Conservation (phyloP, 1,140 invertebrate genomes). For the Onthophagus taurus region DNA sequence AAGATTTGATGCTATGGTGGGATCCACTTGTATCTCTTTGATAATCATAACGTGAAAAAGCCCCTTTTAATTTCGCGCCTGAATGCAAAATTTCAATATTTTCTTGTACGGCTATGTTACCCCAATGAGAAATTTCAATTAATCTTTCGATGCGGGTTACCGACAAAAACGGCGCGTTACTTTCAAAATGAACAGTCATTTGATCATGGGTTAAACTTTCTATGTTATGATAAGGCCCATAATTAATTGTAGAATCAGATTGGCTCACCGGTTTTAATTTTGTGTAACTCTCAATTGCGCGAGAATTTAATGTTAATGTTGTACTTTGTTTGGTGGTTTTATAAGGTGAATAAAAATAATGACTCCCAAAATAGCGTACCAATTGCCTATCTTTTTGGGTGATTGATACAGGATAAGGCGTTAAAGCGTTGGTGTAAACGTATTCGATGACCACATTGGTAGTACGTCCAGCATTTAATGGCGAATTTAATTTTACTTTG, state of each 20-base stretch:
- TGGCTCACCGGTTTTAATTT: conserved; percentile 76
- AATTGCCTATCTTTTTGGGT: conserved; percentile 89
- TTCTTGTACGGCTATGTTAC: conserved; percentile 96
- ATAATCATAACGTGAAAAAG: conserved; percentile 95
- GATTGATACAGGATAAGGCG: conserved; percentile 79
- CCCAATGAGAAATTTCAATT: conserved; percentile 98
- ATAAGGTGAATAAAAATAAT: conserved; percentile 81
- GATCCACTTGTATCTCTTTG: conserved; percentile 80
- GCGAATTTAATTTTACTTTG: conserved; percentile 52
- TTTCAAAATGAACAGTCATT: conserved; percentile 87
- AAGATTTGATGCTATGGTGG: conserved; percentile 80
- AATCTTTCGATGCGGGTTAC: conserved; percentile 74
- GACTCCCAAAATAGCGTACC: conserved; percentile 75
- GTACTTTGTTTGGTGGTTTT: conserved; percentile 69
- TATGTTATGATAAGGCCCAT: conserved; percentile 80
- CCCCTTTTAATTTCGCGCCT: conserved; percentile 86
- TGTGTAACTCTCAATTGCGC: conserved; percentile 74
- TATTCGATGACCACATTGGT: conserved; percentile 60
- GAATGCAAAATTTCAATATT: conserved; percentile 83
- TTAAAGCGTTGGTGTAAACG: conserved; percentile 63
- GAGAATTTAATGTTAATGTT: conserved; percentile 34
- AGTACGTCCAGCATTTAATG: conserved; percentile 48
- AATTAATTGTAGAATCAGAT: conserved; percentile 67
- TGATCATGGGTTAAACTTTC: conserved; percentile 42
- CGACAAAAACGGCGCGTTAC: conserved; percentile 91